Conservation (phyloP, 1,140 invertebrate species). For the Oryzaephilus surinamensis region DNA sequence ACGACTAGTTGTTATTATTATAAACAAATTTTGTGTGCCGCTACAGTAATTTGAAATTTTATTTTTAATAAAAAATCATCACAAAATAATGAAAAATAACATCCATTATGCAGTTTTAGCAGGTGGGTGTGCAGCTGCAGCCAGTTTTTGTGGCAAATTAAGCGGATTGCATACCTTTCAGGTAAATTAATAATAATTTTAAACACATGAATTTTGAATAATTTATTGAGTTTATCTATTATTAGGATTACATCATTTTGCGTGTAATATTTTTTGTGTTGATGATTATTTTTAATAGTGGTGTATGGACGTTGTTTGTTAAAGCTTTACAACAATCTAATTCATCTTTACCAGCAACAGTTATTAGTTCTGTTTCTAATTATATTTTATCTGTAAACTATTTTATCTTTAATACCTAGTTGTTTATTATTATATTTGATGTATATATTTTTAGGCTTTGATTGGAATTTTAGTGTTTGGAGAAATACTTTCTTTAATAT, state of each 20-base stretch:
- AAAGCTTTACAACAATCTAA: constrained; percentile 43
- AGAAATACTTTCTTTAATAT: constrained; percentile 18
- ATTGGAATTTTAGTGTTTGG: constrained; percentile 21
- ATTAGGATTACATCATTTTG: constrained; percentile 26
- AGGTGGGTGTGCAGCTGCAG: constrained; percentile 21
- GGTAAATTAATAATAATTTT: constrained; percentile 13
- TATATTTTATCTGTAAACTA: constrained; percentile 54
- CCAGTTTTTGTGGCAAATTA: constrained; percentile 25
- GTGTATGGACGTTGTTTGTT: constrained; percentile 49
- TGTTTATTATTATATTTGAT: constrained; percentile 2
- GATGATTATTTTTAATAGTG: constrained; percentile 48
- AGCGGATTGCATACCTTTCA: constrained; percentile 20
- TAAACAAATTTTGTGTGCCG: too few relatives aligned
- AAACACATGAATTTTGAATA: not conserved
- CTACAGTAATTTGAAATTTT: too few relatives aligned
- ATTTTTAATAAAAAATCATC: not conserved
- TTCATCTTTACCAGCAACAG: constrained; percentile 48
- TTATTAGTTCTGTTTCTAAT: constrained; percentile 48
- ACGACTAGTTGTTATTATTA: too few relatives aligned
- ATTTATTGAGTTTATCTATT: not conserved
- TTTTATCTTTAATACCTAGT: constrained; percentile 6
- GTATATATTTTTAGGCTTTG: constrained; percentile 15
- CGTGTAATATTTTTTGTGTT: constrained; percentile 36
- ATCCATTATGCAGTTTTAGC: constrained; percentile 17
- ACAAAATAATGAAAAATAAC: not conserved